A percentile compares a stretch with the other conserved stretches of the same genome.
phyloP scores from a whole-genome alignment of 1,140 invertebrate genomes.

The Pinna nobilis region DNA sequence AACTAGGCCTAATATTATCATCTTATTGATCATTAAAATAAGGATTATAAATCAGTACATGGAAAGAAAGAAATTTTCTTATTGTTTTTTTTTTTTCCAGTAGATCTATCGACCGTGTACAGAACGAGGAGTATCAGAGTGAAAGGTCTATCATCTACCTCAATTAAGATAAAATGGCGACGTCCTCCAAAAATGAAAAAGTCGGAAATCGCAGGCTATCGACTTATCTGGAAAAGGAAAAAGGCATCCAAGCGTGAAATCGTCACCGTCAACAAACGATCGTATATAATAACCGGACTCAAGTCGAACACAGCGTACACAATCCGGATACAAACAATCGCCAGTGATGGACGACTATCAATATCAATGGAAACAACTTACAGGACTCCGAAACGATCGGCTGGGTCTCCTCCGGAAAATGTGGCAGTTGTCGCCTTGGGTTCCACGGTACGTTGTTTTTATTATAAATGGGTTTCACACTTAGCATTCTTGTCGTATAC shows the following conservation, averaged over 20 bases:
- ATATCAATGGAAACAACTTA: neutral
- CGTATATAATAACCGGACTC: neutral
- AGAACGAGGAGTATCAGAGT: conserved; percentile 19
- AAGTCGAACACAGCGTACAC: conserved; percentile 4
- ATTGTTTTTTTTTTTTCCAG: no score
- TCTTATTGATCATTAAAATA: no score
- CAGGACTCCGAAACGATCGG: neutral
- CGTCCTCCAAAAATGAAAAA: conserved; percentile 7
- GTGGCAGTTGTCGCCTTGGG: conserved; percentile 7
- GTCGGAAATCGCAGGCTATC: conserved; percentile 12
- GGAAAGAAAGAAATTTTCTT: no score
- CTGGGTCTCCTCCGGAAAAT: neutral
- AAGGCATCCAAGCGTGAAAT: neutral
- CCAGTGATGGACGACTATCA: neutral
- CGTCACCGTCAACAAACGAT: neutral
- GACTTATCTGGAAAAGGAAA: conserved; percentile 6
- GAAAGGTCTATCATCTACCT: conserved; percentile 6
- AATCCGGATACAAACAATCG: conserved; percentile 1
- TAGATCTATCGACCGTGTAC: no score
- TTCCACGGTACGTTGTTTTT: conserved; percentile 23
- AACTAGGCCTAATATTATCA: no score
- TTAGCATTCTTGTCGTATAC: neutral
- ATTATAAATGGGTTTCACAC: neutral
- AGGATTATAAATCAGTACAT: no score
- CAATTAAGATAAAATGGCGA: conserved; percentile 26